Evolutionary conservation across 2,113 vertebrate genomes (phyloP), one percentile per base, ranked within the genome.

Genomic region (Ibidorhyncha struthersii): DNA sequence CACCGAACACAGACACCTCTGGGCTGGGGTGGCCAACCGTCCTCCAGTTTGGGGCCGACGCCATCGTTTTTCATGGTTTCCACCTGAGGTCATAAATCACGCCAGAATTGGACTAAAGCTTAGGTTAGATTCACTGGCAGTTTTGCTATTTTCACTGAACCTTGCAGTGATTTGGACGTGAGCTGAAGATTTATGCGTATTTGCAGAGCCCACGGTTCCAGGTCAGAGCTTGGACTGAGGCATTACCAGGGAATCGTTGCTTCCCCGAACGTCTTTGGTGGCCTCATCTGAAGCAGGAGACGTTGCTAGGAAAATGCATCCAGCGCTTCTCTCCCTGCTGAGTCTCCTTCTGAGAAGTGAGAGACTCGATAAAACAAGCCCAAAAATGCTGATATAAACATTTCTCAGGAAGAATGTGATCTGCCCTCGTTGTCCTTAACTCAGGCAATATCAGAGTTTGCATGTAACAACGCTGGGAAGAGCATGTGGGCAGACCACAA

Each of bases 61-160:
- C 70, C 58, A 7, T 2, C 3, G 2, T 2, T 55, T 27, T 82
- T 82, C 97, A 14, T 15, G n/a, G 30, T n/a, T 86, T 50, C 92
- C 95, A 97, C 95, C 91, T 92, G 93, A 95, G 86, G 56, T 52
- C 82, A n/a, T 97, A 96, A 97, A 97, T 96, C 97, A 95, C 6
- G 3, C 43, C 3, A 2, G 80, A 72, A 81, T 38, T 67, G 92
- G 80, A 69, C 55, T 74, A 36, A n/a, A 89, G 91, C 94, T 91
- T 23, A 14, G 89, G 89, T 41, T 62, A 59, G 96, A 82, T 47
- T 56, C 91, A 16, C 86, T 65, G 89, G 89, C 96, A 94, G 96
- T n/a, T 96, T 56, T 70, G 86, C 93, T 82, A 6, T 92, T 95
- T 86, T 65, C 97, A 76, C 92, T 96, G 96, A 97, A 96, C 96